Evolutionary conservation across 2,797 vertebrate genomes (phyloP).

Genomic region (Acrocephalus scirpaceus): DNA sequence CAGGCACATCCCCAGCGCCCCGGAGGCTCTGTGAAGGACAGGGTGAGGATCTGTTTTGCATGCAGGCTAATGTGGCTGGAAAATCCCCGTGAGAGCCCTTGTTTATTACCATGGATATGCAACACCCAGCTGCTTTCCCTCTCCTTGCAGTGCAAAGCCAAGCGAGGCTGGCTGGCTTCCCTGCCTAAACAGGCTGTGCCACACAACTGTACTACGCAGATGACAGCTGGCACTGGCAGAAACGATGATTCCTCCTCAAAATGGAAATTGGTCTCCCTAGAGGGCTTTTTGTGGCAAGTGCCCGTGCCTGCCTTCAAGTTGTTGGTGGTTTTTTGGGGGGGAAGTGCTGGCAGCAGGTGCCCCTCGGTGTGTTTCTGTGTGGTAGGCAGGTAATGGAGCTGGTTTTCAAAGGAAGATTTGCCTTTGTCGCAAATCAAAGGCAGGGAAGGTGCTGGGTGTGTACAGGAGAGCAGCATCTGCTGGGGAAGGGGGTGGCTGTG

Average conservation of each 20-base stretch:
- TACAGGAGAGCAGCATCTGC: background rate
- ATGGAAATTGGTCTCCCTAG: constrained; percentile 33
- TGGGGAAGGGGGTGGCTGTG: background rate
- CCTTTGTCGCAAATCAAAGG: background rate
- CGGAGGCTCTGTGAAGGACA: background rate
- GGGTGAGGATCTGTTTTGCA: constrained; percentile 24
- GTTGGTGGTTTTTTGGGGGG: background rate
- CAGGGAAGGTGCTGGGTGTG: background rate
- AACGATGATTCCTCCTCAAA: constrained; percentile 28
- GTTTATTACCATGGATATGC: constrained; percentile 20
- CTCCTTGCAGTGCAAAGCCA: background rate
- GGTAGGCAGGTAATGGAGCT: background rate
- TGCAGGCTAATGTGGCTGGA: background rate
- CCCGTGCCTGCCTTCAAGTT: background rate
- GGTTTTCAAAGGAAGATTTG: background rate
- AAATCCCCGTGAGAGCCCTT: constrained; percentile 45
- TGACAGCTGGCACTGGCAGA: constrained; percentile 46
- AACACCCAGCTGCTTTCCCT: constrained; percentile 5
- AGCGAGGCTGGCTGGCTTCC: constrained; percentile 23
- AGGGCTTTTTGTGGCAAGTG: background rate
- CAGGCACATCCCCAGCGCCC: background rate
- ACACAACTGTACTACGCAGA: constrained; percentile 30
- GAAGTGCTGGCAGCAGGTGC: background rate
- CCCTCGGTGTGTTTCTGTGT: background rate
- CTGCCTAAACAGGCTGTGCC: constrained; percentile 18